Conservation (phyloP, 2,113 vertebrate species). For the Thunnus maccoyii region DNA sequence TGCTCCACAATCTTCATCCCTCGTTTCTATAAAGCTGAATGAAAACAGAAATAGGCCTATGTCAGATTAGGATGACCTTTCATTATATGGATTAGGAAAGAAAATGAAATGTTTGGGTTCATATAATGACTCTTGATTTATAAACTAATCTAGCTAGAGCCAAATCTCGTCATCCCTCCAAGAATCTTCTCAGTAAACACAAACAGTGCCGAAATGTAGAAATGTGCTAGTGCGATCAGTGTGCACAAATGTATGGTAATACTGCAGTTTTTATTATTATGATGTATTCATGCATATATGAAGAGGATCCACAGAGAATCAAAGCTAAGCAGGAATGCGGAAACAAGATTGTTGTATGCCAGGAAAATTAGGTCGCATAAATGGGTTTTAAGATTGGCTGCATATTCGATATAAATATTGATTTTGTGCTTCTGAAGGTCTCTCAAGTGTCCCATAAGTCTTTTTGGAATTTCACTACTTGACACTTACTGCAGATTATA, state of each 20-base stretch:
- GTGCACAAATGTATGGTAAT: constrained; percentile 22
- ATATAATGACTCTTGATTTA: constrained; percentile 69
- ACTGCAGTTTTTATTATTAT: constrained; percentile 28
- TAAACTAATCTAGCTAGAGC: constrained; percentile 63
- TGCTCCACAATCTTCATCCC: constrained; percentile 34
- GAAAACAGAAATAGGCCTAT: constrained; percentile 57
- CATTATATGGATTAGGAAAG: constrained; percentile 64
- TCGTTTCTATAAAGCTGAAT: constrained; percentile 50
- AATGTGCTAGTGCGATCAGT: constrained; percentile 10
- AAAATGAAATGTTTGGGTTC: constrained; percentile 58
- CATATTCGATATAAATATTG: constrained; percentile 64
- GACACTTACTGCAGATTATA: constrained; percentile 21
- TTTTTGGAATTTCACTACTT: constrained; percentile 44
- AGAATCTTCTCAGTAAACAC: constrained; percentile 50
- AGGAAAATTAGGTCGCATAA: constrained; percentile 63
- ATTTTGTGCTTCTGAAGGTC: constrained; percentile 60
- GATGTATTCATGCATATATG: constrained; percentile 37
- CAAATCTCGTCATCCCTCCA: constrained; percentile 53
- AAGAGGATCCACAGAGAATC: constrained; percentile 41
- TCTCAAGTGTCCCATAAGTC: constrained; percentile 53
- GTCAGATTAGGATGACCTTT: constrained; percentile 77
- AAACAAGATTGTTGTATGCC: constrained; percentile 33
- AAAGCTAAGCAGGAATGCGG: constrained; percentile 36
- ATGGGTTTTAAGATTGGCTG: constrained; percentile 61
- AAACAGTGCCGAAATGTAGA: constrained; percentile 35